These are phyloP conservation scores for Centrocercus urophasianus DNA, from an alignment of 2,113 vertebrate genomes.

Conservation along the genomic window DNA sequence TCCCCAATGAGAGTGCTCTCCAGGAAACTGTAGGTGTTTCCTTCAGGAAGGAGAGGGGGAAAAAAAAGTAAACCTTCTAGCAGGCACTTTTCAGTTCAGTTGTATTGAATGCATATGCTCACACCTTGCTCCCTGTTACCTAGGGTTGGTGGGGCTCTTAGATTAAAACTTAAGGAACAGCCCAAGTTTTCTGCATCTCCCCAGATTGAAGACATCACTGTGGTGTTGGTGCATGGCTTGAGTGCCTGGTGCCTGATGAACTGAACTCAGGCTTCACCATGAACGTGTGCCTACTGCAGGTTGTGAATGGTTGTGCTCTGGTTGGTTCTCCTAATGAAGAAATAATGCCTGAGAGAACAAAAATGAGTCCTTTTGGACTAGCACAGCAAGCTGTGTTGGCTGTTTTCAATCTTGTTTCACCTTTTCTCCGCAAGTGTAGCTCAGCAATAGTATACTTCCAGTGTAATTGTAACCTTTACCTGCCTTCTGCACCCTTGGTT, in stretches of 20 bases:
- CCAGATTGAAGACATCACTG: not conserved
- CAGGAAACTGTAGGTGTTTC: not conserved
- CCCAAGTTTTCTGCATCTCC: too few relatives aligned
- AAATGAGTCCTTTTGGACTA: not conserved
- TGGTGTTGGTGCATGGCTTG: not conserved
- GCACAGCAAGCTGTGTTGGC: not conserved
- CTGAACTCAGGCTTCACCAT: not conserved
- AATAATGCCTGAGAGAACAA: not conserved
- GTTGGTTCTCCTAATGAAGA: not conserved
- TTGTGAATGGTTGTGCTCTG: not conserved
- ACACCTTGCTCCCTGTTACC: not conserved
- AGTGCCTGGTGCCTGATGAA: not conserved
- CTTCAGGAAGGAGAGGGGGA: not conserved
- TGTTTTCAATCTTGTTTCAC: too few relatives aligned
- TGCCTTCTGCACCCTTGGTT: not conserved
- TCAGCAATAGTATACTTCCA: not conserved
- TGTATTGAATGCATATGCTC: rapidly evolving
- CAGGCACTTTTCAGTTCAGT: not conserved
- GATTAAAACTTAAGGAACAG: too few relatives aligned
- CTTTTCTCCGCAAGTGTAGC: not conserved
- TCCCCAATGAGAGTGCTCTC: rapidly evolving
- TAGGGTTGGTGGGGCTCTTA: not conserved
- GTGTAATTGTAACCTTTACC: not conserved
- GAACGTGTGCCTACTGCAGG: not conserved
- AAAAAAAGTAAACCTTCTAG: not conserved